Base-by-base conservation (phyloP, 2,888 invertebrate genomes). In the Agrochola macilenta region DNA sequence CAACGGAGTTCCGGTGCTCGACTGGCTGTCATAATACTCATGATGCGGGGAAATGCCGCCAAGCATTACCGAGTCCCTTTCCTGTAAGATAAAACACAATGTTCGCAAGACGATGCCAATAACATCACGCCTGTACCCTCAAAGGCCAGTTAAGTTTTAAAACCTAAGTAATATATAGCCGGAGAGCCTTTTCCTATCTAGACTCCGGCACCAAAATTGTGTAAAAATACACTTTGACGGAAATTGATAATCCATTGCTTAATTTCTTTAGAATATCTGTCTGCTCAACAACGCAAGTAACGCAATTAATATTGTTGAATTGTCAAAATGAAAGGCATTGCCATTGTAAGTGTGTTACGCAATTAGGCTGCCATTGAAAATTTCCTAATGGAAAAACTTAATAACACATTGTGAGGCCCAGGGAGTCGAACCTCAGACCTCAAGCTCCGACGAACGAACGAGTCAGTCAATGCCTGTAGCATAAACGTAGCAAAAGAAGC, bases 1-100 rank as follows among this genome's bases (percentile, higher is more conserved):
- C 12, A 98, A 97, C 0, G 98, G 98, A 0, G 98, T 98, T 90
- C 98, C 98, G 0, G 98, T 97, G 46, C 98, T 98, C 20, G 98
- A 98, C 93, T 98, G 98, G 93, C 98, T 98, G 89, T 98, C 98
- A 89, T 97, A 97, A 92, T 98, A 97, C 74, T 98, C 98, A 89
- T 98, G 98, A 92, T 98, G 98, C 0, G 98, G 98, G 1, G 98
- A 98, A 88, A 98, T 98, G 90, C 98, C 98, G 11, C 98, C 98
- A 20, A 98, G 95, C 98, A 98, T 98, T 39, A 98, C 98, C 1
- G 98, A 98, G 92, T 98, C 98, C 49, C 98, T 97, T 93, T 98
- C 98, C 97, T 98, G 93, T 70, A 96, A 88, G 65, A 69, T 39
- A 78, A 68, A 61, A 61, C 46, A 73, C 54, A 54, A 20, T 23